Evolutionary conservation across 2,113 vertebrate genomes (phyloP).

Genomic region (Salvator merianae): DNA sequence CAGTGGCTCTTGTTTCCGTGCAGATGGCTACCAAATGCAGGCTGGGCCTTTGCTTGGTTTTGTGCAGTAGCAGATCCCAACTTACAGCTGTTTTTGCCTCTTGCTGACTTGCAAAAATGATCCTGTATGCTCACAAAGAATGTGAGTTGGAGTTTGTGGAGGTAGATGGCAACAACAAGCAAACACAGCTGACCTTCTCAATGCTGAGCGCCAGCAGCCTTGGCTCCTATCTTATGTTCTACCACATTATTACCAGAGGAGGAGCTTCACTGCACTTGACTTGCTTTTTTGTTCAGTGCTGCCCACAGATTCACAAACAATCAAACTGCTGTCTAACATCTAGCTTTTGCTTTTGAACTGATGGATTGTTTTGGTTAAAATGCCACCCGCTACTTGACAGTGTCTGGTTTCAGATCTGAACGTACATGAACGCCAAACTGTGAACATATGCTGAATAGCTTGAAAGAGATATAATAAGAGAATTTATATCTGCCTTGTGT

Average conservation of each 20-base stretch:
- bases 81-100: neutral
- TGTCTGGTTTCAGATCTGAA: neutral
- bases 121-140: neutral
- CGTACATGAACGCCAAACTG: neutral
- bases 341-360: neutral
- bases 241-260: neutral
- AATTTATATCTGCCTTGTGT: constrained; percentile 1
- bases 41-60: too few relatives aligned
- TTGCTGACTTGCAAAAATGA: neutral
- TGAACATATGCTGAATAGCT: constrained; percentile 1
- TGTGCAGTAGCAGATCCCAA: neutral
- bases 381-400: neutral
- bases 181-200: neutral
- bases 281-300: neutral
- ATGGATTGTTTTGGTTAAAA: neutral
- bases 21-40: too few relatives aligned
- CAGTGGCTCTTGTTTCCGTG: too few relatives aligned
- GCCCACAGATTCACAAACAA: constrained; percentile 17
- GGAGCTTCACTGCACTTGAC: neutral
- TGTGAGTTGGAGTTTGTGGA: neutral
- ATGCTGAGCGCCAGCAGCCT: neutral
- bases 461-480: neutral
- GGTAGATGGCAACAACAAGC: neutral
- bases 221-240: neutral
- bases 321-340: neutral